Percentiles rank a stretch among this genome's conserved stretches.
Evolutionary conservation across 2,888 invertebrate species (phyloP).

Genomic region (Ecdyonurus torrentis): DNA sequence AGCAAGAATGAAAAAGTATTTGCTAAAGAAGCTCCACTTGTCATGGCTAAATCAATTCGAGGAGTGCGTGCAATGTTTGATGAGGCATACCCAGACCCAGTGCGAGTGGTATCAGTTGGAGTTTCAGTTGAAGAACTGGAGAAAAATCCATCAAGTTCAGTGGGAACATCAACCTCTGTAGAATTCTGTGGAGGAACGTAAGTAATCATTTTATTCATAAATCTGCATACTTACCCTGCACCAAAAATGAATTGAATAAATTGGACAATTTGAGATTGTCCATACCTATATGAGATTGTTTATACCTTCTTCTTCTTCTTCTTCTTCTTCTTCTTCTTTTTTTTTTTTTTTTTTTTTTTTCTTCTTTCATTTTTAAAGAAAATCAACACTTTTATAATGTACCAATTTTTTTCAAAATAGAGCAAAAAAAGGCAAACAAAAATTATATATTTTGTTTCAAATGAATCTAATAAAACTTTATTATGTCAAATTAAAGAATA

Average conservation of each 20-base stretch:
- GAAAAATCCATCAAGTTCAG: slow-evolving; percentile 62
- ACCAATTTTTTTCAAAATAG: no score
- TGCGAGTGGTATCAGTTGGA: slow-evolving; percentile 84
- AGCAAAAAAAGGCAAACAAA: no score
- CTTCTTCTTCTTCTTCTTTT: neutral
- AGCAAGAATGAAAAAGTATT: slow-evolving; percentile 61
- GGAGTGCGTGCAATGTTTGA: slow-evolving; percentile 96
- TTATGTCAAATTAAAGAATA: no score
- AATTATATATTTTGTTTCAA: no score
- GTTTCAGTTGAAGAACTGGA: slow-evolving; percentile 80
- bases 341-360: slow-evolving; percentile 3
- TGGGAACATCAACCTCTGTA: slow-evolving; percentile 73
- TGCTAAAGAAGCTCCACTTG: slow-evolving; percentile 69
- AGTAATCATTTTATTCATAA: slow-evolving; percentile 18
- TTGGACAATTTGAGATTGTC: no score
- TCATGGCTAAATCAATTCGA: slow-evolving; percentile 75
- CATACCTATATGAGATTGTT: slow-evolving; percentile 9
- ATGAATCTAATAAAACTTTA: no score
- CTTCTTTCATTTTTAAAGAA: no score
- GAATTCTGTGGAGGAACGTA: slow-evolving; percentile 99
- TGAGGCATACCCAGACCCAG: slow-evolving; percentile 96
- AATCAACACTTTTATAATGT: no score
- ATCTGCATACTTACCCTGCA: neutral
- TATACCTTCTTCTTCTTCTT: neutral
- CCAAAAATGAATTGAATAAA: neutral